Base-by-base conservation (phyloP, 2,888 invertebrate genomes). In the Blastobasis lacticolella region DNA sequence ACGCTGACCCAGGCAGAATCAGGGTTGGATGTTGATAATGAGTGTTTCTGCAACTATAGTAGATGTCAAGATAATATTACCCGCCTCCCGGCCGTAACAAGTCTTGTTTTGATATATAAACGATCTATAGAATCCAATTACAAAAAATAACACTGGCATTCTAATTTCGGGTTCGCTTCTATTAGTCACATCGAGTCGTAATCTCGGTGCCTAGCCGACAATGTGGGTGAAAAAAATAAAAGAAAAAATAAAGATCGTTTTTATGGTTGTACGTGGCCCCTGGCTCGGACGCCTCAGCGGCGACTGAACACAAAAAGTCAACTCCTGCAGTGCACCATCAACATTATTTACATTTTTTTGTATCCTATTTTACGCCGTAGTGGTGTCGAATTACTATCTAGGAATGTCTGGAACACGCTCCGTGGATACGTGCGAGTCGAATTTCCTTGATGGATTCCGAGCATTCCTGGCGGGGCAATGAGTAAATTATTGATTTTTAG, bases 351-450 rank as follows among this genome's bases (percentile, higher is more conserved):
- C 69, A 70, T 78, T 81, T 82, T 78, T 81, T 80, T 83, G 77
- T 79, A 76, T 80, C 64, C 68, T 69, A 67, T 72, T 72, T 70
- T 67, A 60, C 62, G 62, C 61, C 69, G 66, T 71, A 75, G 75
- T 75, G 74, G 83, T 81, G 78, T 87, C 81, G 71, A 80, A 81
- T 87, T 87, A 84, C 86, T 73, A 76, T 77, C 73, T 77, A 65
- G 81, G 83, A 85, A 85, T 85, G 82, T 76, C 69, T 74, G 71
- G 73, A 77, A 69, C 67, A 61, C 63, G 63, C 66, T 59, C 58
- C 50, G 52, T 57, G 58, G 66, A 70, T 72, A 62, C 62, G 62
- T 69, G 71, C 63, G 58, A 61, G 61, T 69, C 67, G 57, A 63
- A 64, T 71, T 62, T 50, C 53, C 42, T 50, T 46, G n/a, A 52